These are phyloP conservation scores for Leucophora obtusa DNA, from an alignment of 2,888 invertebrate species.

Conservation along the genomic window DNA sequence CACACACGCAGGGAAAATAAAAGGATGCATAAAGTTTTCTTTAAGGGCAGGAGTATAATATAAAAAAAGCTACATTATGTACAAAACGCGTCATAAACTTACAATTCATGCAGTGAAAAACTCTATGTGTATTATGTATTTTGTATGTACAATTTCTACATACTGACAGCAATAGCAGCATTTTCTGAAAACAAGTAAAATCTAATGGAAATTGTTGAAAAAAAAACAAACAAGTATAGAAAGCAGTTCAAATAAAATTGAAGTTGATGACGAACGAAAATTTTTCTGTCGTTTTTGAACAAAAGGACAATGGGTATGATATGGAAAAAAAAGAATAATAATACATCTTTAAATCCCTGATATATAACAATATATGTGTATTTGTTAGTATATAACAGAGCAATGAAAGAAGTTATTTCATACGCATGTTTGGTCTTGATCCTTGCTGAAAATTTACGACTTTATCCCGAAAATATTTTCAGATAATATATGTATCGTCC, in stretches of 20 bases:
- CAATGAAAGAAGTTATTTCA: too few species aligned
- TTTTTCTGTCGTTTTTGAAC: slow-evolving; percentile 9
- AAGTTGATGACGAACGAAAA: slow-evolving; percentile 52
- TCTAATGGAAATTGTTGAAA: slow-evolving; percentile 56
- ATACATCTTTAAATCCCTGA: slow-evolving; percentile 31
- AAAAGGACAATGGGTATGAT: slow-evolving; percentile 24
- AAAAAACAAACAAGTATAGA: neutral
- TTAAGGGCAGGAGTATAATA: slow-evolving; percentile 33
- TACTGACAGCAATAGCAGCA: slow-evolving; percentile 1
- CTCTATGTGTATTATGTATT: neutral
- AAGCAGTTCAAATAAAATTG: slow-evolving; percentile 37
- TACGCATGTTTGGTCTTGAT: too few species aligned
- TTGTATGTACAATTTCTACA: slow-evolving; percentile 36
- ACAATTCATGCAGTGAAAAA: slow-evolving; percentile 52
- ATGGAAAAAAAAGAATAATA: slow-evolving; percentile 5
- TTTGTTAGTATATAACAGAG: neutral
- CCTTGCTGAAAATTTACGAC: too few species aligned
- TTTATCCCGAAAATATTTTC: too few species aligned
- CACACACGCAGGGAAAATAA: slow-evolving; percentile 18
- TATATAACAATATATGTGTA: neutral
- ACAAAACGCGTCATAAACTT: slow-evolving; percentile 34
- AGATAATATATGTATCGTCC: too few species aligned
- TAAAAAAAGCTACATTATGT: slow-evolving; percentile 37
- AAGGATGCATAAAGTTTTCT: slow-evolving; percentile 47
- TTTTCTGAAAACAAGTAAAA: slow-evolving; percentile 53